Evolutionary conservation across 2,113 vertebrate species (phyloP).

Genomic region (Platysternon megacephalum): DNA sequence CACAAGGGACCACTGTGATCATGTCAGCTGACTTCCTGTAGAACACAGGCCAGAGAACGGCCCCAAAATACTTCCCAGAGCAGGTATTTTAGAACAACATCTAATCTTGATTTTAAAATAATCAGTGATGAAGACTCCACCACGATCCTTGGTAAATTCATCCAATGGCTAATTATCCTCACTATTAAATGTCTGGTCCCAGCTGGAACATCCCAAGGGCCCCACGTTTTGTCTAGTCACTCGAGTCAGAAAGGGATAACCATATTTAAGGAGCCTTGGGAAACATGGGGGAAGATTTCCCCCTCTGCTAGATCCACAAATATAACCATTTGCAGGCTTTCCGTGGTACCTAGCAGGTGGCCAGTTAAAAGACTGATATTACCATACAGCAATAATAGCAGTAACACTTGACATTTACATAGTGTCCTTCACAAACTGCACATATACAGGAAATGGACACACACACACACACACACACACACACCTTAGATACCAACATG

Average conservation of each 20-base stretch:
- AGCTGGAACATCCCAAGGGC: neutral
- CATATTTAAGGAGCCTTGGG: neutral
- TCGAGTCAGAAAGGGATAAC: neutral
- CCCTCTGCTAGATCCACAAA: neutral
- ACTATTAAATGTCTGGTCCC: neutral
- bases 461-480: no score
- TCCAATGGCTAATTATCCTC: neutral
- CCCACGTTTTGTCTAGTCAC: neutral
- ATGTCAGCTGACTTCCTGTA: neutral
- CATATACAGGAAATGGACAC: neutral
- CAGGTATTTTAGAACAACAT: neutral
- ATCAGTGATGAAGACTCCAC: neutral
- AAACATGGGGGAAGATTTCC: neutral
- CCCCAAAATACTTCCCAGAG: neutral
- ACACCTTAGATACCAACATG: neutral
- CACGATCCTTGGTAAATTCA: neutral
- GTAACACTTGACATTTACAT: neutral
- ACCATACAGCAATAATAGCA: neutral
- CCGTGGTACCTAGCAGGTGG: neutral
- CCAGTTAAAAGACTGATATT: neutral
- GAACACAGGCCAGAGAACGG: neutral
- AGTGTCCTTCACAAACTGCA: neutral
- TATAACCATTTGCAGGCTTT: neutral
- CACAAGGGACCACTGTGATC: no score
- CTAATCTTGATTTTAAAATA: neutral